phyloP scores from a whole-genome alignment of 2,113 vertebrate genomes.

The Callaeas wilsoni region DNA sequence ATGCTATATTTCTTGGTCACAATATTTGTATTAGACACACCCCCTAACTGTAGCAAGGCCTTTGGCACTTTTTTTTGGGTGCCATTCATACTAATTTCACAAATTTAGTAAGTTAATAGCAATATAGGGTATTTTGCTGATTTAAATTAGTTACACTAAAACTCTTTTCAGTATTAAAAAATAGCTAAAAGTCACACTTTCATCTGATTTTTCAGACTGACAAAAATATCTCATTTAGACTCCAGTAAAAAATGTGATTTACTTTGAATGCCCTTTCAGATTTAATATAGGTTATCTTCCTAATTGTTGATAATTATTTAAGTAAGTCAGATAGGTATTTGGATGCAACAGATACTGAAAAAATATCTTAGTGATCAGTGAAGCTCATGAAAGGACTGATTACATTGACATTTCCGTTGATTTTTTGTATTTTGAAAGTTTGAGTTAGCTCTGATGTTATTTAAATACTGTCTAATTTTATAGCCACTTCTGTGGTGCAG shows the following conservation, averaged over 20 bases:
- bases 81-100: neutral
- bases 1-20: neutral
- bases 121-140: neutral
- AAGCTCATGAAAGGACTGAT: neutral
- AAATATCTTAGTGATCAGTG: neutral
- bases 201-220: neutral
- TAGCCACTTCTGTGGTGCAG: neutral
- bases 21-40: neutral
- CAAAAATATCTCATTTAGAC: neutral
- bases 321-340: neutral
- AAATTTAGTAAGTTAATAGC: neutral
- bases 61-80: fast-evolving
- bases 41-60: neutral
- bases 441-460: neutral
- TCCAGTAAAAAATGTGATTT: neutral
- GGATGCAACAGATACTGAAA: neutral
- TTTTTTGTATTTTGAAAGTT: neutral
- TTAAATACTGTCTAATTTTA: neutral
- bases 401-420: neutral
- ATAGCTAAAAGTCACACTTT: neutral
- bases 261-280: neutral
- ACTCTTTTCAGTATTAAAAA: neutral
- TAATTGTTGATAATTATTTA: neutral
- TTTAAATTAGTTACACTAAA: neutral
- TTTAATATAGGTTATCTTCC: neutral